Percentiles rank a stretch among this genome's conserved stretches.
These are phyloP conservation scores for Octopus bimaculoides DNA, from an alignment of 1,140 invertebrate species.

Conservation along the genomic window DNA sequence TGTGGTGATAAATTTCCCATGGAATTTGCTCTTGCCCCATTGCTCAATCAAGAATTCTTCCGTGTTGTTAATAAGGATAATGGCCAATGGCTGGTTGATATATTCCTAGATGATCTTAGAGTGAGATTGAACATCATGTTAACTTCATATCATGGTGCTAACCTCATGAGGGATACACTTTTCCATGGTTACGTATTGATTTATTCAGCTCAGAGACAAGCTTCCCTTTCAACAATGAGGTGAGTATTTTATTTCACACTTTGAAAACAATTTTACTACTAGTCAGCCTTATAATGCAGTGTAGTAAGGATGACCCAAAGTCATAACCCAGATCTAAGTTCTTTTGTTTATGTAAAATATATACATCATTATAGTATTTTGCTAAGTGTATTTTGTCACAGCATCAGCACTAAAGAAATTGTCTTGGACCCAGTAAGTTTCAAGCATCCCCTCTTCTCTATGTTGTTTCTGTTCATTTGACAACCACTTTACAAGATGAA, in stretches of 20 bases:
- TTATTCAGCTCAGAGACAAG: conserved; percentile 92
- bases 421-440: no score
- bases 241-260: conserved; percentile 59
- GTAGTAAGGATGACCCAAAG: no score
- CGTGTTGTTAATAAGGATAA: conserved; percentile 75
- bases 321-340: no score
- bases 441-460: no score
- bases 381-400: no score
- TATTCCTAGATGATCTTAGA: conserved; percentile 85
- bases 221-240: conserved; percentile 89
- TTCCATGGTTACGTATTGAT: conserved; percentile 95
- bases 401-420: no score
- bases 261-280: conserved; percentile 8
- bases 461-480: no score
- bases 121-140: conserved; percentile 83
- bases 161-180: conserved; percentile 29
- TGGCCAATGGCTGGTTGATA: conserved; percentile 67
- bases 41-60: conserved; percentile 83
- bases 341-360: no score
- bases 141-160: conserved; percentile 92
- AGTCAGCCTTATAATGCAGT: not conserved
- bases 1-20: conserved; percentile 93
- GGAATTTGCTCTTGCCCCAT: conserved; percentile 83
- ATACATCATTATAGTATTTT: no score
- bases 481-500: no score